Conservation (phyloP, 1,140 invertebrate species). For the Cephus cinctus region DNA sequence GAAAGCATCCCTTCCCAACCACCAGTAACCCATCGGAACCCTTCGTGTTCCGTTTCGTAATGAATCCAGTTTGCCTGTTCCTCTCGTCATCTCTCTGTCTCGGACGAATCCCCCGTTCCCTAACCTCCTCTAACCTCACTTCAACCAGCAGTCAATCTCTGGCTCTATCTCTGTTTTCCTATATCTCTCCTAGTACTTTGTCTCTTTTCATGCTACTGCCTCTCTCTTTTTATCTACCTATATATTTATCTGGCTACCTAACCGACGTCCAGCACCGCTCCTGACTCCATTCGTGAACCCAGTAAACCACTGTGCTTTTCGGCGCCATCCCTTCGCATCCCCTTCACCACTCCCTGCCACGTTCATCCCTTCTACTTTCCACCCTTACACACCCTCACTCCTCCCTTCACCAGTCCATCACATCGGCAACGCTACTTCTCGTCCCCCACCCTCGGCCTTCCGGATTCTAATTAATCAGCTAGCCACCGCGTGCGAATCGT, state of each 20-base stretch:
- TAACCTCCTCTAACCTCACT: too few species aligned
- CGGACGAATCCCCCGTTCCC: too few species aligned
- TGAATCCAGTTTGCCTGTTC: constrained; percentile 11
- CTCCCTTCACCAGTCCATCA: neutral
- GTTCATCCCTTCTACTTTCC: neutral
- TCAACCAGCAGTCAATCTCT: too few species aligned
- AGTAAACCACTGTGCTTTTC: constrained; percentile 1
- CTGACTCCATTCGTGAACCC: neutral
- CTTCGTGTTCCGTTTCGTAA: constrained; percentile 1
- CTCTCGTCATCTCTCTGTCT: too few species aligned
- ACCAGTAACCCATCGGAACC: neutral
- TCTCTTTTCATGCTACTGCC: too few species aligned
- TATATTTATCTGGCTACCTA: too few species aligned
- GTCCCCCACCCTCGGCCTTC: too few species aligned
- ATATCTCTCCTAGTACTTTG: too few species aligned
- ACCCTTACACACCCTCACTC: constrained; percentile 4
- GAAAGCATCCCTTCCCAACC: neutral
- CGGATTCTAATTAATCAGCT: neutral
- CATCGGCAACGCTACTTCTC: neutral
- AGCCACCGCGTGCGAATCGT: neutral
- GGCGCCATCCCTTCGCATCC: constrained; percentile 5
- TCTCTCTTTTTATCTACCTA: too few species aligned
- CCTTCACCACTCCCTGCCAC: constrained; percentile 3
- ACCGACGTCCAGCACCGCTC: too few species aligned
- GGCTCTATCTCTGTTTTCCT: too few species aligned